Evolutionary conservation across 2,888 invertebrate species (phyloP), one percentile per base, ranked within the genome.

Genomic region (Drosophila mimica): DNA sequence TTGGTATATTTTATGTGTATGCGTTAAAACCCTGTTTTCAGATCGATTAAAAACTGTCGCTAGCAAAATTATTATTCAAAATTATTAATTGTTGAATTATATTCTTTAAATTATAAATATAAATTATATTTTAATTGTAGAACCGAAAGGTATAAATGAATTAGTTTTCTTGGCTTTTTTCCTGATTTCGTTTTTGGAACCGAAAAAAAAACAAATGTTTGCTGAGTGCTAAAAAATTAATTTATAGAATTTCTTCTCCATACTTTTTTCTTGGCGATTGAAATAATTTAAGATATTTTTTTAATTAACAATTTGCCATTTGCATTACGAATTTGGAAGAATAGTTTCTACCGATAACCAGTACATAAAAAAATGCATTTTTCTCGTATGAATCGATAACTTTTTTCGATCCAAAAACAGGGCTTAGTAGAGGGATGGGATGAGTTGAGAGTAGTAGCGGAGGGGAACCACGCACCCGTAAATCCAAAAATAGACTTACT

Each of bases 401-500:
- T 4, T 8, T 46, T 43, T 15, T 46, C 25, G 15, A 46, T 25
- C 25, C 0, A 25, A 25, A 15, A 46, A 25, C 46, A 46, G 46
- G 15, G 25, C 4, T 25, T 25, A 25, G 15, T 25, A 25, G 46
- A 8, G 38, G 38, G 38, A 38, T 38, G 17, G 17, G 17, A 38
- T 17, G 54, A 34, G 17, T 59, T 31, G 54, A 17, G 66, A 57
- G 36, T 53, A 49, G 25, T 34, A 25, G 51, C 15, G 25, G 28
- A 25, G 46, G 25, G 28, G 31, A 67, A 68, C 73, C 84, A 70
- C 76, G 34, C 70, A 70, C 89, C 89, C 83, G 36, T 61, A 60
- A 58, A 69, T 57, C 40, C 36, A 61, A 57, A 33, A 25, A 20
- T 52, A 53, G 65, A 90, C 85, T 86, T 86, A 86, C 85, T 33